phyloP scores from a whole-genome alignment of 2,888 invertebrate species.

The Incurvaria masculella region DNA sequence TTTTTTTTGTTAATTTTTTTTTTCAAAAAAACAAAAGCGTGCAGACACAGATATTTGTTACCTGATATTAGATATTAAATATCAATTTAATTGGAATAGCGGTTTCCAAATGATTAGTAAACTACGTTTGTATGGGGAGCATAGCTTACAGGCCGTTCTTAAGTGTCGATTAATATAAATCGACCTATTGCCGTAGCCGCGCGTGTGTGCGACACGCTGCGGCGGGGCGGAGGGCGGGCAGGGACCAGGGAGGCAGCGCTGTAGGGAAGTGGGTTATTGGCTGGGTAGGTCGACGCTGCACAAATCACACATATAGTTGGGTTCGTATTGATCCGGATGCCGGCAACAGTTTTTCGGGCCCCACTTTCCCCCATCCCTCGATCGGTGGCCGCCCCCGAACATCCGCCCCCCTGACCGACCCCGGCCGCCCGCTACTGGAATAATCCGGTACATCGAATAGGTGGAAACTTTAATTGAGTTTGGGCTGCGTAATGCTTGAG shows the following conservation, averaged over 20 bases:
- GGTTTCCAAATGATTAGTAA: too few relatives aligned
- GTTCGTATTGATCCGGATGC: not conserved
- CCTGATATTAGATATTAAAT: too few relatives aligned
- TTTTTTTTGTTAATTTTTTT: too few relatives aligned
- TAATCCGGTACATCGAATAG: not conserved
- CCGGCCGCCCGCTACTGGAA: not conserved
- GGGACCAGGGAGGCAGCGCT: not conserved
- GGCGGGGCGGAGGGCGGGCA: not conserved
- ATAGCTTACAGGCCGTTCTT: too few relatives aligned
- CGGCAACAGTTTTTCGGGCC: not conserved
- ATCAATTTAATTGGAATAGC: too few relatives aligned
- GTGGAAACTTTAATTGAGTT: not conserved
- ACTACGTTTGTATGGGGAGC: too few relatives aligned
- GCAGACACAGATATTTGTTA: too few relatives aligned
- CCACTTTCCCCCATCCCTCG: not conserved
- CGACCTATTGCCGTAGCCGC: not conserved
- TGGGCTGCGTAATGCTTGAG: too few relatives aligned
- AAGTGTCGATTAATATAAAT: too few relatives aligned
- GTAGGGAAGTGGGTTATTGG: not conserved
- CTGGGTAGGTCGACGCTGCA: not conserved
- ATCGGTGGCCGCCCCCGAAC: too few relatives aligned
- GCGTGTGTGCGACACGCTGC: not conserved
- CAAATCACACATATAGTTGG: not conserved
- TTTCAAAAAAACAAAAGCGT: too few relatives aligned
- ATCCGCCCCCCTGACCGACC: too few relatives aligned